Evolutionary conservation across 2,888 invertebrate species (phyloP).

Genomic region (Terebella lapidaria): DNA sequence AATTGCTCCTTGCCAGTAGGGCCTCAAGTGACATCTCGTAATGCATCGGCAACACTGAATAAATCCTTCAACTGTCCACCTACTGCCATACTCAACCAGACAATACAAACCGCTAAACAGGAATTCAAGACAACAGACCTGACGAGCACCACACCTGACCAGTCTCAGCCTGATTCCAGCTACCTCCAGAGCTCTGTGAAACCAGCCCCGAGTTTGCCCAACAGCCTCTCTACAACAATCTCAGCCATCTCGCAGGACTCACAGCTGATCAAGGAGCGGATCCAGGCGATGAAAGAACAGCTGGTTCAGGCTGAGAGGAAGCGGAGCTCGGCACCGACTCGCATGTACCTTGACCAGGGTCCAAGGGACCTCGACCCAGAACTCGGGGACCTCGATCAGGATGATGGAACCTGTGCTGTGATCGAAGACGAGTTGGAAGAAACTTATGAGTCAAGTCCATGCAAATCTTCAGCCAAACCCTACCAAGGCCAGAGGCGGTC

Average conservation of each 20-base stretch:
- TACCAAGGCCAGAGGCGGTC: no score
- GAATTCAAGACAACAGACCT: neutral
- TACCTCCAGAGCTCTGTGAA: neutral
- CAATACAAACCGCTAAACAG: neutral
- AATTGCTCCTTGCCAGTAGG: no score
- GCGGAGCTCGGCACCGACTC: no score
- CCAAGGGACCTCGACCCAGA: no score
- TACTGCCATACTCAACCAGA: no score
- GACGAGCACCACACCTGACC: neutral
- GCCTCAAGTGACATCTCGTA: no score
- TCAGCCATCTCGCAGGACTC: neutral
- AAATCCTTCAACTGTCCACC: neutral
- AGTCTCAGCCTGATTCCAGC: neutral
- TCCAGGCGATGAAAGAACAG: neutral
- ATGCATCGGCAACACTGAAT: neutral
- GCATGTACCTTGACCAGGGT: no score
- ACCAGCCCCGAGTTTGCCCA: neutral
- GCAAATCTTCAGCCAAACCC: no score
- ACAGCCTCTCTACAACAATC: neutral
- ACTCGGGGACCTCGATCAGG: no score
- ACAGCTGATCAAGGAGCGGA: slow-evolving; percentile 1
- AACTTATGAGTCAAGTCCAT: no score
- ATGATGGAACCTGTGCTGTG: no score
- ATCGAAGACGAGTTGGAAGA: no score
- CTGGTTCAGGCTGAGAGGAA: neutral